Conservation (phyloP, 2,797 vertebrate species). For the Microhierax caerulescens region DNA sequence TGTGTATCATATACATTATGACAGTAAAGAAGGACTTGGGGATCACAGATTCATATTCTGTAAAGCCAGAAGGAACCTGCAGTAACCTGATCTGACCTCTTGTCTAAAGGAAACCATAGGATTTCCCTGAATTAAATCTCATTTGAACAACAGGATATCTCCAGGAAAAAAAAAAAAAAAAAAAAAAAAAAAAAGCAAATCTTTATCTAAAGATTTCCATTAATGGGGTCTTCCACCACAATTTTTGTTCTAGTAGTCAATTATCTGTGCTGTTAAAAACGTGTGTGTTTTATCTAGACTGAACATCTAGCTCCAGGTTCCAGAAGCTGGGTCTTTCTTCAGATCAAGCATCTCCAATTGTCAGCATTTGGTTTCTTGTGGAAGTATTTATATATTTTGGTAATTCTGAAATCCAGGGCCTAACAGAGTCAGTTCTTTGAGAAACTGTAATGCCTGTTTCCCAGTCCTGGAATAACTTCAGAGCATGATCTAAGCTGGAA, state of each 20-base stretch:
- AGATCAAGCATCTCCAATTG: background rate
- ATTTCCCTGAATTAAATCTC: background rate
- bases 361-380: background rate
- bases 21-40: background rate
- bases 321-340: background rate
- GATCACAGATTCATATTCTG: background rate
- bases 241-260: background rate
- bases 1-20: background rate
- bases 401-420: background rate
- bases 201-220: background rate
- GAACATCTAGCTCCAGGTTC: background rate
- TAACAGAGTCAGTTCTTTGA: background rate
- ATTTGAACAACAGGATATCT: background rate
- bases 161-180: background rate
- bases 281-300: background rate
- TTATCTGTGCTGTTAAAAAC: background rate
- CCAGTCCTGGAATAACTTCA: background rate
- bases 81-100: background rate
- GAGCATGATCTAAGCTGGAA: background rate
- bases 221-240: background rate
- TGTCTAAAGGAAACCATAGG: background rate
- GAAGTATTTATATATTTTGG: background rate
- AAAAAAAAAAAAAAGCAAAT: background rate
- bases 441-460: background rate
- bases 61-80: background rate